A percentile compares a stretch with the other conserved stretches of the same genome.
These are phyloP conservation scores for Peromyscus nudipes DNA, from an alignment of 2,797 vertebrate genomes.

Conservation along the genomic window DNA sequence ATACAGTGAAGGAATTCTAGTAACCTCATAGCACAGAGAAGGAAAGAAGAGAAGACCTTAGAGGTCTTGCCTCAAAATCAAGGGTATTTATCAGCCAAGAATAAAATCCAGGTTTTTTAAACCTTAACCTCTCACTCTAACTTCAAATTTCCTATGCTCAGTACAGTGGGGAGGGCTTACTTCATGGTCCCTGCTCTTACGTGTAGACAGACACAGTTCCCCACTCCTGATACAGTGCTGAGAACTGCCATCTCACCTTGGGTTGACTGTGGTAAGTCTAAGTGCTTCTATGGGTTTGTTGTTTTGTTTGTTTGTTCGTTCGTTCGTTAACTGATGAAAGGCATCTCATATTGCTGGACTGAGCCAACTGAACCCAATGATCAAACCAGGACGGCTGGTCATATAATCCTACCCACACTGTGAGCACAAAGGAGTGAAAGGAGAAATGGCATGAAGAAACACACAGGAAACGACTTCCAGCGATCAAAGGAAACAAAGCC, in stretches of 20 bases:
- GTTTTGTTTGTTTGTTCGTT: background rate
- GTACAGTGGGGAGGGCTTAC: background rate
- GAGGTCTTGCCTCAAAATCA: background rate
- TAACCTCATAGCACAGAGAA: background rate
- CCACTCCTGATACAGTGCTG: background rate
- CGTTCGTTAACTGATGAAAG: background rate
- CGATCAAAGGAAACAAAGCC: conserved; percentile 12
- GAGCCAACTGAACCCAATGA: conserved; percentile 24
- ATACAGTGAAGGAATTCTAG: background rate
- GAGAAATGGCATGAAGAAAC: background rate
- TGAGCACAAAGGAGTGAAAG: background rate
- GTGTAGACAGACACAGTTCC: background rate
- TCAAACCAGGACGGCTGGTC: background rate
- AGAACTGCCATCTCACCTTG: background rate
- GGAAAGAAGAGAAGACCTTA: conserved; percentile 27
- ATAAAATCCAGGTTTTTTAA: conserved; percentile 1
- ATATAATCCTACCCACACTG: background rate
- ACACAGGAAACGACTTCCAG: background rate
- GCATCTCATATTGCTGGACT: background rate
- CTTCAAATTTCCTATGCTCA: background rate
- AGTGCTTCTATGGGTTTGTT: background rate
- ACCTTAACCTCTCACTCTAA: background rate
- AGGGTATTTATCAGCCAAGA: background rate
- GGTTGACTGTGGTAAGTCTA: background rate
- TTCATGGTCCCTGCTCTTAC: background rate